These are phyloP conservation scores for Proterorhinus semilunaris DNA, from an alignment of 2,113 vertebrate species.

Conservation along the genomic window DNA sequence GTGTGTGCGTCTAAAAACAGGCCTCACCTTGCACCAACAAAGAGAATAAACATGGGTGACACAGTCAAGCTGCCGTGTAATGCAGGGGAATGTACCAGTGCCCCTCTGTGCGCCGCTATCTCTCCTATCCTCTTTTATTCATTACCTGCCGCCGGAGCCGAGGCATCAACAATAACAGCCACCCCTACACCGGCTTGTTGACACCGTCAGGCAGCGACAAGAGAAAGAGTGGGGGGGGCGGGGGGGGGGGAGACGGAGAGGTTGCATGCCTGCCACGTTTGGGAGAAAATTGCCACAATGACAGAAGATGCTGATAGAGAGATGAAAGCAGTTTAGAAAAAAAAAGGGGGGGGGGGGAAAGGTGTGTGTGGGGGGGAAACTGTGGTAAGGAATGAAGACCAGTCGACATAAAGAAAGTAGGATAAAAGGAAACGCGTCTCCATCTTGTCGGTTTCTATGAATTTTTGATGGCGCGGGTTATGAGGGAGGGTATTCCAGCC, in stretches of 20 bases:
- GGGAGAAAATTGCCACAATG: constrained; percentile 72
- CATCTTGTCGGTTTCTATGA: constrained; percentile 59
- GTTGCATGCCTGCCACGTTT: constrained; percentile 51
- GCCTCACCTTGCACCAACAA: constrained; percentile 59
- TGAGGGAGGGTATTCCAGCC: constrained; percentile 54
- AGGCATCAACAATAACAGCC: constrained; percentile 70
- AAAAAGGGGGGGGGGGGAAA: not conserved
- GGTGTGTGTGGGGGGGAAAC: constrained; percentile 28
- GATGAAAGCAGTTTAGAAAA: constrained; percentile 52
- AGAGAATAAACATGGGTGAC: constrained; percentile 70
- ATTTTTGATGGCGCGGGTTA: constrained; percentile 67
- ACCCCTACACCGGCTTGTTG: constrained; percentile 70
- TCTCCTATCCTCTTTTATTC: constrained; percentile 65
- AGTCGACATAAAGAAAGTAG: constrained; percentile 42
- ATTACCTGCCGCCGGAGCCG: constrained; percentile 68
- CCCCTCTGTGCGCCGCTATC: constrained; percentile 35
- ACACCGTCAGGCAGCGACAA: constrained; percentile 68
- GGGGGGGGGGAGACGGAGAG: constrained; percentile 41
- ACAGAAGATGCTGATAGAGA: constrained; percentile 62
- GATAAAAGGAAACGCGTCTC: constrained; percentile 57
- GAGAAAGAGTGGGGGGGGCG: constrained; percentile 51
- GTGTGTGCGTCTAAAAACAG: constrained; percentile 27
- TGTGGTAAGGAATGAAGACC: constrained; percentile 40
- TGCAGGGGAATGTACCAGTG: constrained; percentile 57
- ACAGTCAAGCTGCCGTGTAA: constrained; percentile 69